Evolutionary conservation across 2,888 invertebrate genomes (phyloP), one percentile per base, ranked within the genome.

Genomic region (Ophion ellenae): DNA sequence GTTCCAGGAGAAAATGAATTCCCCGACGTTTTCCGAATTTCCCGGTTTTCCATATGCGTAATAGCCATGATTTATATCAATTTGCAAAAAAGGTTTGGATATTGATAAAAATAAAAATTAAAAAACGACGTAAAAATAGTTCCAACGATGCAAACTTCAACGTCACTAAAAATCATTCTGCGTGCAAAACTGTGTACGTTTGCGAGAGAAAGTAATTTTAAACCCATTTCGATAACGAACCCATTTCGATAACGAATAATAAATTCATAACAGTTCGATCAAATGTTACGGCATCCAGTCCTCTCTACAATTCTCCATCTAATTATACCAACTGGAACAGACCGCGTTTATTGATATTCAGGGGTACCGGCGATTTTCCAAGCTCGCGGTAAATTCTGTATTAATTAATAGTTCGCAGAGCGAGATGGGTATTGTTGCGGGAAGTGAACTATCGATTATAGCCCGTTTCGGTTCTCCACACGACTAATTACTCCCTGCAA

Each of bases 381-480:
- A 76, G 67, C 69, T 57, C 79, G 79, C 66, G 70, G 69, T 74
- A 28, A n/a, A 83, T 83, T 40, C 83, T 36, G 57, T 40, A 82
- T 80, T 86, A 86, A 83, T 83, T 76, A 77, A 83, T 77, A 63
- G 67, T 71, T n/a, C n/a, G 70, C 75, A 45, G 7, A 28, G 64
- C 5, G 20, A n/a, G 59, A 69, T 24, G 24, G 36, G 24, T 3
- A 32, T 24, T 9, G 14, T 40, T 6, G 6, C 20, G 66, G 14
- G 32, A 24, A n/a, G 20, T 14, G 28, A 24, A 75, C 17, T 53
- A 76, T 76, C 64, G 64, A 76, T 76, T 53, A 28, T 24, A 24
- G 28, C 47, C 47, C 3, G 45, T 64, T 63, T 75, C 9, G 75
- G 63, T 47, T 17, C 24, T 17, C 47, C 14, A 14, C 7, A 47